Evolutionary conservation across 2,113 vertebrate genomes (phyloP).

Genomic region (Pluvianellus socialis): DNA sequence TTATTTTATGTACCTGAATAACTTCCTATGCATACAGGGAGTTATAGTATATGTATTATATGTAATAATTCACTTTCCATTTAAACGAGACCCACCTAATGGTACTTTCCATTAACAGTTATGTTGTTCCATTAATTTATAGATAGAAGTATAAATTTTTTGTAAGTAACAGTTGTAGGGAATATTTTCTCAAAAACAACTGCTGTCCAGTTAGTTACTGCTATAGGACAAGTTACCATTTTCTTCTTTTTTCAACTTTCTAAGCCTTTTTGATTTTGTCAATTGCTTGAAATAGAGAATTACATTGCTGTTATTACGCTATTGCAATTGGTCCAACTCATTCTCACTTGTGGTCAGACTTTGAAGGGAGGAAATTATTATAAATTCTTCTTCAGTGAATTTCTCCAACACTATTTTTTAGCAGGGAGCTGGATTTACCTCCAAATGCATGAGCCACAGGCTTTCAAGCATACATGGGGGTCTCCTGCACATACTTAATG

Average conservation of each 20-base stretch:
- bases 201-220: not conserved
- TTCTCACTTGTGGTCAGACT: not conserved
- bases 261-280: not conserved
- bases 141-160: not conserved
- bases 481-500: not conserved
- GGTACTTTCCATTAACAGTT: not conserved
- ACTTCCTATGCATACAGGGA: not conserved
- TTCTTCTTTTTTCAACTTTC: not conserved
- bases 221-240: not conserved
- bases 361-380: not conserved
- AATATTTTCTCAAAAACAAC: not conserved
- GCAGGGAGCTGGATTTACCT: not conserved
- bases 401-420: not conserved
- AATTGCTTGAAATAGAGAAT: not conserved
- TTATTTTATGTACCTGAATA: not conserved
- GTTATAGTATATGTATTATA: not conserved
- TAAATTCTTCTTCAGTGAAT: not conserved
- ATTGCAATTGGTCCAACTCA: not conserved
- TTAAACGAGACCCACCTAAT: not conserved
- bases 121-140: not conserved
- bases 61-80: not conserved
- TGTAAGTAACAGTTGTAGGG: not conserved
- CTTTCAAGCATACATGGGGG: not conserved
- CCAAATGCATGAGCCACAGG: not conserved
- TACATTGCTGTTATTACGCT: not conserved